Evolutionary conservation across 2,797 vertebrate species (phyloP).

Genomic region (Manis pentadactyla): DNA sequence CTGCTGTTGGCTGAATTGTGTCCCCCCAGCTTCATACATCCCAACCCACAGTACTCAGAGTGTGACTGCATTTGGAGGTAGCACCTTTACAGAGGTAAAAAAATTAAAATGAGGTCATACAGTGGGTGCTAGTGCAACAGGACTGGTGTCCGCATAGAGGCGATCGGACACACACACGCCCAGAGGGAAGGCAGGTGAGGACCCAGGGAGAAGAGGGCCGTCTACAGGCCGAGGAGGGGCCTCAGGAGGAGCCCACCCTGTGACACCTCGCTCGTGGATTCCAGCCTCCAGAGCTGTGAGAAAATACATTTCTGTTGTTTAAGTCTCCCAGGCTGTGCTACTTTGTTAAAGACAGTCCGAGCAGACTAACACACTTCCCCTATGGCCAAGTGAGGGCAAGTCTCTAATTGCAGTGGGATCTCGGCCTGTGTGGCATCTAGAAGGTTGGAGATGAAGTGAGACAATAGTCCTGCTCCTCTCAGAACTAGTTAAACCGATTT

Average conservation of each 20-base stretch:
- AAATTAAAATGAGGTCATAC: neutral
- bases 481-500: neutral
- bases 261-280: neutral
- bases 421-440: neutral
- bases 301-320: neutral
- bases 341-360: neutral
- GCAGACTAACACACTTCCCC: neutral
- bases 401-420: neutral
- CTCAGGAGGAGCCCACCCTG: neutral
- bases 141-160: neutral
- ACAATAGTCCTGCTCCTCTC: neutral
- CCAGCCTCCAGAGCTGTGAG: neutral
- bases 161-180: neutral
- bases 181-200: neutral
- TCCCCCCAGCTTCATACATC: neutral
- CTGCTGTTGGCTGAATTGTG: neutral
- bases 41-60: neutral
- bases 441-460: neutral
- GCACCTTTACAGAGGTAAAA: neutral
- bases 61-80: neutral
- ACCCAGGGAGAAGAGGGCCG: neutral
- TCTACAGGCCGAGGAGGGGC: neutral
- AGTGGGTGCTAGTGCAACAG: neutral
- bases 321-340: neutral
- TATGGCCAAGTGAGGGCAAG: fast-evolving